Conservation (phyloP, 2,888 invertebrate species). For the Lasioglossum pauxillum region DNA sequence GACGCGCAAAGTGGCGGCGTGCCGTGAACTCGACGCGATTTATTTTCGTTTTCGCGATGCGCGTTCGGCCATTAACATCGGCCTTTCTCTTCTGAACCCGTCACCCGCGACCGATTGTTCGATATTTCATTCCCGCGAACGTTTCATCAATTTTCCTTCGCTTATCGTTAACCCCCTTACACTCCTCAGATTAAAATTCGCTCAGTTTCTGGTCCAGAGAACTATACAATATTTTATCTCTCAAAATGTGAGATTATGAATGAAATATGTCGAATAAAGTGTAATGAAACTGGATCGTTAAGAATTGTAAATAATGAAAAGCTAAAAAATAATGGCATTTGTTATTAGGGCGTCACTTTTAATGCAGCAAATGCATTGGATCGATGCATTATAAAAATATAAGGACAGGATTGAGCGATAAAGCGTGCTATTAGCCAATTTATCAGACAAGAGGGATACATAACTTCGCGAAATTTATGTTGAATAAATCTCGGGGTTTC, state of each 20-base stretch:
- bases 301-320: too few species aligned
- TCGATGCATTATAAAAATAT: not conserved
- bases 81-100: conserved; percentile 19
- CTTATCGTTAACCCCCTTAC: not conserved
- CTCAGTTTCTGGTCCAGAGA: not conserved
- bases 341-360: not conserved
- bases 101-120: not conserved
- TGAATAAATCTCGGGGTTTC: conserved; percentile 15
- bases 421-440: not conserved
- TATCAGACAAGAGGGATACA: not conserved
- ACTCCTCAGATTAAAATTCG: not conserved
- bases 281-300: not conserved
- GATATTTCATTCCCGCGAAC: not conserved
- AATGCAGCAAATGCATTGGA: not conserved
- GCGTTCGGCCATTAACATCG: conserved; percentile 39
- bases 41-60: conserved; percentile 46
- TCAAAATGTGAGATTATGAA: not conserved
- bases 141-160: not conserved
- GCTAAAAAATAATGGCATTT: not conserved
- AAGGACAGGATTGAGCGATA: not conserved
- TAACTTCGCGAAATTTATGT: not conserved
- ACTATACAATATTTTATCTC: not conserved
- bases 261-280: not conserved
- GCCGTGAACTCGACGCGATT: conserved; percentile 39
- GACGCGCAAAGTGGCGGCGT: conserved; percentile 39